Evolutionary conservation across 1,140 invertebrate species (phyloP).

Genomic region (Idris sp.): DNA sequence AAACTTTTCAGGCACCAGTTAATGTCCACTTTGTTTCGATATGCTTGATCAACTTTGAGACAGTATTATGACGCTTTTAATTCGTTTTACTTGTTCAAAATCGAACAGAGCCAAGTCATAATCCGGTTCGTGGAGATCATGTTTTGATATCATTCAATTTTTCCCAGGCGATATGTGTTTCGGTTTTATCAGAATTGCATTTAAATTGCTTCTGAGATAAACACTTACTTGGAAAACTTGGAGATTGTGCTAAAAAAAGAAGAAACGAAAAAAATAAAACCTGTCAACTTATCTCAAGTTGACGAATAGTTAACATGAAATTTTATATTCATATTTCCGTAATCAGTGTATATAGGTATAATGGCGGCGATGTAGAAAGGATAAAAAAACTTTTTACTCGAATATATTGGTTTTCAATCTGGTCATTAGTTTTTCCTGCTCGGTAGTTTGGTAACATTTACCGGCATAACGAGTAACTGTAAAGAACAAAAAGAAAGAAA

Average conservation of each 20-base stretch:
- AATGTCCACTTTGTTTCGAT: no score
- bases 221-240: no score
- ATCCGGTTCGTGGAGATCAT: constrained; percentile 34
- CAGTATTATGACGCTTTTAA: constrained; percentile 40
- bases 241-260: no score
- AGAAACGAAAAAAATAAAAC: no score
- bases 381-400: no score
- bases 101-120: constrained; percentile 23
- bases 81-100: constrained; percentile 43
- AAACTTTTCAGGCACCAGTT: no score
- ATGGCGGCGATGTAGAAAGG: no score
- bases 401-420: background rate
- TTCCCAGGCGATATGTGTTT: constrained; percentile 30
- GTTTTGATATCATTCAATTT: constrained; percentile 36
- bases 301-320: no score
- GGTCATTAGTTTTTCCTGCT: constrained; percentile 1
- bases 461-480: constrained; percentile 8
- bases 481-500: constrained; percentile 25
- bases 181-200: constrained; percentile 21
- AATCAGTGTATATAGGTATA: no score
- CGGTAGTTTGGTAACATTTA: constrained; percentile 25
- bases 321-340: no score
- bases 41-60: constrained; percentile 41
- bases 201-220: no score
- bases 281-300: no score